Evolutionary conservation across 2,888 invertebrate species (phyloP).

Genomic region (Oxystoma pomonae): DNA sequence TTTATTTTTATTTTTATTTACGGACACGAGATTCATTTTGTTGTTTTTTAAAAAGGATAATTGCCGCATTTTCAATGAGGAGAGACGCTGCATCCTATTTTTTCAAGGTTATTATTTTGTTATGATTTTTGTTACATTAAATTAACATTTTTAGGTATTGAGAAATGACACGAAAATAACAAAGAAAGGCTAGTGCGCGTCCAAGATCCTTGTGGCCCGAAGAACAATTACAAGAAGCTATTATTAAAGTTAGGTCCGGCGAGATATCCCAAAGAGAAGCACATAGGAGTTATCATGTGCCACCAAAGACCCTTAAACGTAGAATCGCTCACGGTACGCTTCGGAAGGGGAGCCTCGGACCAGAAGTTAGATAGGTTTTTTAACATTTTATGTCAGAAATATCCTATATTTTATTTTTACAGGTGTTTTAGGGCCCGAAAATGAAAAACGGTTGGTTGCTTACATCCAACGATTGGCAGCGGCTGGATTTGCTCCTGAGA

Average conservation of each 20-base stretch:
- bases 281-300: conserved; percentile 6
- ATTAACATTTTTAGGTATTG: too few species aligned
- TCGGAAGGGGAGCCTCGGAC: conserved; percentile 11
- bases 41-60: too few species aligned
- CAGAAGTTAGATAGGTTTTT: conserved; percentile 5
- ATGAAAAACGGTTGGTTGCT: conserved; percentile 16
- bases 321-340: conserved; percentile 10
- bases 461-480: conserved; percentile 11
- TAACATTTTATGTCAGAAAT: too few species aligned
- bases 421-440: neutral
- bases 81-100: too few species aligned
- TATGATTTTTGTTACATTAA: too few species aligned
- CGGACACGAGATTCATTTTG: too few species aligned
- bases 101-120: too few species aligned
- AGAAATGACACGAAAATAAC: conserved; percentile 8
- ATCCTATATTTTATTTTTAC: conserved; percentile 2
- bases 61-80: too few species aligned
- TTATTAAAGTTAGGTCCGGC: too few species aligned
- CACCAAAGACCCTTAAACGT: conserved; percentile 9
- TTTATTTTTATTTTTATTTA: too few species aligned
- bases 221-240: conserved; percentile 5
- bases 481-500: conserved; percentile 3
- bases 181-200: conserved; percentile 6
- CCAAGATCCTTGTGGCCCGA: conserved; percentile 6
- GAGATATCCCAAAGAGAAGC: conserved; percentile 6